Percentiles rank a stretch among this genome's conserved stretches.
Conservation (phyloP, 2,113 vertebrate species). For the Microcebus jonahi region DNA sequence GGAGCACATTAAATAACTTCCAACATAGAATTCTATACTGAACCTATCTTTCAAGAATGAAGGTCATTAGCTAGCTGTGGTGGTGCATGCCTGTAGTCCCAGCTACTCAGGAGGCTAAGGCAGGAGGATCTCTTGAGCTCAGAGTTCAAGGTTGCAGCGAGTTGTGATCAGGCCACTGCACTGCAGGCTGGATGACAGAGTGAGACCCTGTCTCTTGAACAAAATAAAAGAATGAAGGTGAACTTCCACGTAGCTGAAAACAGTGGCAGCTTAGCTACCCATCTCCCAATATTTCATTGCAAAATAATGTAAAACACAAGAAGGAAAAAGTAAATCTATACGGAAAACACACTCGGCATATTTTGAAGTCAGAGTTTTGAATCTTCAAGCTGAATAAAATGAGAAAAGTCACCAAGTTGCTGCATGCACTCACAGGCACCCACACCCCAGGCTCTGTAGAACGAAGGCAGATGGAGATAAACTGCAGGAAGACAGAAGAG, state of each 20-base stretch:
- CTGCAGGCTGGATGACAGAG: no score
- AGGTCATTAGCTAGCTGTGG: not conserved
- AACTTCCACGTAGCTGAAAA: not conserved
- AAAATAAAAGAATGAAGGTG: not conserved
- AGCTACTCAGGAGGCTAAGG: no score
- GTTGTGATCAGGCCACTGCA: no score
- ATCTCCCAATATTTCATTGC: not conserved
- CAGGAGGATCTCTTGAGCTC: no score
- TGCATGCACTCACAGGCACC: not conserved
- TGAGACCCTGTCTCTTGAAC: no score
- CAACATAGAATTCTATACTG: not conserved
- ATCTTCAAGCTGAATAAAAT: slow-evolving; percentile 16
- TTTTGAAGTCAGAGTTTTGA: slow-evolving; percentile 10
- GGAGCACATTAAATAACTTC: not conserved
- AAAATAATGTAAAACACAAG: not conserved
- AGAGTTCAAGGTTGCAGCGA: no score
- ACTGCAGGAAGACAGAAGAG: not conserved
- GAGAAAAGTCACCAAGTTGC: slow-evolving; percentile 12
- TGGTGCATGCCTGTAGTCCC: no score
- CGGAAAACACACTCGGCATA: not conserved
- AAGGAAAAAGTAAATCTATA: not conserved
- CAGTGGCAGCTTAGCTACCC: not conserved
- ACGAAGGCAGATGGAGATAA: not conserved
- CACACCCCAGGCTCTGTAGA: not conserved
- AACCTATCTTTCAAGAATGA: not conserved